Percentiles rank a stretch among this genome's conserved stretches.
These are phyloP conservation scores for Globodera rostochiensis DNA, from an alignment of 1,140 invertebrate genomes.

Conservation along the genomic window DNA sequence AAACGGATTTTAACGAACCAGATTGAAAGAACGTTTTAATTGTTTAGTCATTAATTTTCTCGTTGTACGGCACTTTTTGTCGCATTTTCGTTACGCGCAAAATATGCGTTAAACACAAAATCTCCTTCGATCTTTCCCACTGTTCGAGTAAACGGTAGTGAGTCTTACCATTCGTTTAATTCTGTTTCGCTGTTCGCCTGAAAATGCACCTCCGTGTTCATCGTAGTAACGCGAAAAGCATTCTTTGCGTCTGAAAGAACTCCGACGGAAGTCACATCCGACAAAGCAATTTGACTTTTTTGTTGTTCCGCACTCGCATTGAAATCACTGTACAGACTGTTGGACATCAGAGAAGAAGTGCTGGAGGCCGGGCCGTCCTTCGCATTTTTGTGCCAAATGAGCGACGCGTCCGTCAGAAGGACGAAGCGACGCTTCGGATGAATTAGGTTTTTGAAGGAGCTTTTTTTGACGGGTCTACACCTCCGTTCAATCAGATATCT, in stretches of 20 bases:
- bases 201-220: conserved; percentile 52
- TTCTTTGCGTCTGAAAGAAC: conserved; percentile 53
- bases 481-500: conserved; percentile 56
- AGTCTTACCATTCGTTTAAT: conserved; percentile 57
- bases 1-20: conserved; percentile 22
- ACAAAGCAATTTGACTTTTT: conserved; percentile 49
- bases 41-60: no score
- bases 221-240: conserved; percentile 49
- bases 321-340: conserved; percentile 14
- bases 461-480: conserved; percentile 49
- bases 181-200: conserved; percentile 51
- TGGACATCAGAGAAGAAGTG: not conserved
- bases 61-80: no score
- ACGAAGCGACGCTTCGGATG: conserved; percentile 58
- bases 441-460: conserved; percentile 59
- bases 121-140: no score
- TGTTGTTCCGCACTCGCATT: conserved; percentile 40
- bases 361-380: conserved; percentile 26
- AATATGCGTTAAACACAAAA: no score
- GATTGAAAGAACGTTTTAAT: conserved; percentile 8
- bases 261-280: conserved; percentile 54
- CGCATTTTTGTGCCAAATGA: conserved; percentile 24
- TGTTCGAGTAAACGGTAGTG: not conserved
- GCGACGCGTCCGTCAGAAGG: conserved; percentile 46
- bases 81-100: no score